These are phyloP conservation scores for Tamias sibiricus DNA, from an alignment of 2,113 vertebrate species.

Conservation along the genomic window DNA sequence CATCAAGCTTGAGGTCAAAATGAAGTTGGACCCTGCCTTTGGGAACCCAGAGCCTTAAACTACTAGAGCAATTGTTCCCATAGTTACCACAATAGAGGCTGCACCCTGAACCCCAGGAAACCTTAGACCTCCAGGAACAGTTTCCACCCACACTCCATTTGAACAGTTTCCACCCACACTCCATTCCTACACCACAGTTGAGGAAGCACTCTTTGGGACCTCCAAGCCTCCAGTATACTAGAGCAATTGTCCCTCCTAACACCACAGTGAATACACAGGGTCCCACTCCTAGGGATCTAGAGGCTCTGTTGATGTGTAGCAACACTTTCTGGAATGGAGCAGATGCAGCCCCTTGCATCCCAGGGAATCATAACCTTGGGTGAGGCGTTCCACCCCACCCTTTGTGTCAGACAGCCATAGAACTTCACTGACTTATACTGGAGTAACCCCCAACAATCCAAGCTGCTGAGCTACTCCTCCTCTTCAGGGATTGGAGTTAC, in stretches of 20 bases:
- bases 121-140: neutral
- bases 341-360: neutral
- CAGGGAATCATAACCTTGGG: neutral
- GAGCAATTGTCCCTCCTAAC: too few relatives aligned
- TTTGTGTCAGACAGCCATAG: neutral
- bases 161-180: too few relatives aligned
- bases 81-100: too few relatives aligned
- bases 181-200: neutral
- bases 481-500: too few relatives aligned
- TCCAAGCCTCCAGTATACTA: neutral
- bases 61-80: neutral
- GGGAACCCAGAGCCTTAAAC: neutral
- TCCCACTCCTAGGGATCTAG: neutral
- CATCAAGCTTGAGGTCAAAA: neutral
- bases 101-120: too few relatives aligned
- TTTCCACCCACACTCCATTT: neutral
- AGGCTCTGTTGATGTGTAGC: too few relatives aligned
- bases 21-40: neutral
- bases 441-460: neutral
- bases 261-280: neutral
- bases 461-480: neutral
- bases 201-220: neutral
- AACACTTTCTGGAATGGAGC: neutral
- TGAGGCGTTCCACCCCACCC: neutral
- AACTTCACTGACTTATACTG: neutral